These are phyloP conservation scores for Sciurus vulgaris DNA, from an alignment of 2,797 vertebrate species.

Conservation along the genomic window DNA sequence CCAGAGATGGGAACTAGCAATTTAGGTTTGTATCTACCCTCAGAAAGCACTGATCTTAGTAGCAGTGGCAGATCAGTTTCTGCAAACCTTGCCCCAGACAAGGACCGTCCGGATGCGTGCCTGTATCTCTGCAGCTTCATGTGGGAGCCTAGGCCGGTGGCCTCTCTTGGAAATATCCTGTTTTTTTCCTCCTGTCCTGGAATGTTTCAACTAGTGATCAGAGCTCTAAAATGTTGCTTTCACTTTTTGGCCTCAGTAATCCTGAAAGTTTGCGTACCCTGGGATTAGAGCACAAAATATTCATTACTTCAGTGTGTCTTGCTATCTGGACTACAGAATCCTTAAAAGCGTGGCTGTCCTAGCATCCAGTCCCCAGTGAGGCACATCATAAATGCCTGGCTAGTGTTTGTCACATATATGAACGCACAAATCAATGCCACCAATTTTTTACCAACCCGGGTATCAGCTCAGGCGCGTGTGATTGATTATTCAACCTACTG, in stretches of 20 bases:
- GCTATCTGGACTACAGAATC: not conserved
- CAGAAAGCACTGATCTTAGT: not conserved
- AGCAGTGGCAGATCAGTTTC: not conserved
- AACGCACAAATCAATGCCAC: not conserved
- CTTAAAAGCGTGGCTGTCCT: not conserved
- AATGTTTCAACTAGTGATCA: not conserved
- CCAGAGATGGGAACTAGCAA: not conserved
- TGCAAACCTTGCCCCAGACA: not conserved
- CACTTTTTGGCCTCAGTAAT: not conserved
- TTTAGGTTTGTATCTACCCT: not conserved
- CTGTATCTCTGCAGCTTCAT: not conserved
- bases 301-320: not conserved
- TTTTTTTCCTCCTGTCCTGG: not conserved
- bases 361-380: not conserved
- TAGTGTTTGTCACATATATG: not conserved
- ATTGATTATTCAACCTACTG: not conserved
- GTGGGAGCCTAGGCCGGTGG: too few relatives aligned
- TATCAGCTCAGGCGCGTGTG: not conserved
- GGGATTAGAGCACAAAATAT: not conserved
- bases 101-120: not conserved
- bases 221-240: not conserved
- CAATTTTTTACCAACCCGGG: not conserved
- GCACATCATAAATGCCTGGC: not conserved
- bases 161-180: not conserved
- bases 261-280: not conserved